These are phyloP conservation scores for Eristalinus sepulchralis DNA, from an alignment of 2,888 invertebrate genomes.

Conservation along the genomic window DNA sequence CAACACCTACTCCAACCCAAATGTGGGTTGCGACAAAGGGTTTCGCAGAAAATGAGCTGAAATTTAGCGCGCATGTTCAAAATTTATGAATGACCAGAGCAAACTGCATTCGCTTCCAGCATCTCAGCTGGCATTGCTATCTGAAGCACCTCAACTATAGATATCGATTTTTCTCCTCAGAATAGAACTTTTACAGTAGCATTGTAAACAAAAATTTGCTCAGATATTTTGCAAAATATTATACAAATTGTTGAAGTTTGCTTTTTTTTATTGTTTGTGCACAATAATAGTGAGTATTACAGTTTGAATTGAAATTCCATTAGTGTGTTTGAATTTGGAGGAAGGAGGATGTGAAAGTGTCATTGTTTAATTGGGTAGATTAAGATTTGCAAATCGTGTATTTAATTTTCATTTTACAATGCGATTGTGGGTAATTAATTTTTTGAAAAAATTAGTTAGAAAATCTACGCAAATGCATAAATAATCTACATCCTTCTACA, in stretches of 20 bases:
- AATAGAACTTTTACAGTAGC: constrained; percentile 22
- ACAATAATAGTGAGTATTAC: not conserved
- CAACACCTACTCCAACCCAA: not conserved
- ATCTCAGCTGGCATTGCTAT: constrained; percentile 60
- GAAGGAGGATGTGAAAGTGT: not conserved
- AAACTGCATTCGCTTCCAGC: constrained; percentile 60
- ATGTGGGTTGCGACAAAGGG: not conserved
- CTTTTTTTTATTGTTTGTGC: not conserved
- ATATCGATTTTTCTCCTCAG: constrained; percentile 62
- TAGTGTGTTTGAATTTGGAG: not conserved
- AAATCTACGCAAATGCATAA: no score
- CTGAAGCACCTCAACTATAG: constrained; percentile 13
- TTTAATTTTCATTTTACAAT: not conserved
- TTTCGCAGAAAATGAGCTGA: constrained; percentile 8
- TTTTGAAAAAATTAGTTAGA: no score
- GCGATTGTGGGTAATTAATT: not conserved
- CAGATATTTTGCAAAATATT: not conserved
- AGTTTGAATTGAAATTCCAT: not conserved
- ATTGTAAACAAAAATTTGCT: constrained; percentile 37
- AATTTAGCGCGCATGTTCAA: constrained; percentile 61
- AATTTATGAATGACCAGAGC: constrained; percentile 55
- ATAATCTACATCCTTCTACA: no score
- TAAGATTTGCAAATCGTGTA: not conserved
- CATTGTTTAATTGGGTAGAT: not conserved
- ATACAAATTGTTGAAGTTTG: not conserved